Evolutionary conservation across 2,888 invertebrate genomes (phyloP), one percentile per base, ranked within the genome.

Genomic region (Tetrapedia diversipes): DNA sequence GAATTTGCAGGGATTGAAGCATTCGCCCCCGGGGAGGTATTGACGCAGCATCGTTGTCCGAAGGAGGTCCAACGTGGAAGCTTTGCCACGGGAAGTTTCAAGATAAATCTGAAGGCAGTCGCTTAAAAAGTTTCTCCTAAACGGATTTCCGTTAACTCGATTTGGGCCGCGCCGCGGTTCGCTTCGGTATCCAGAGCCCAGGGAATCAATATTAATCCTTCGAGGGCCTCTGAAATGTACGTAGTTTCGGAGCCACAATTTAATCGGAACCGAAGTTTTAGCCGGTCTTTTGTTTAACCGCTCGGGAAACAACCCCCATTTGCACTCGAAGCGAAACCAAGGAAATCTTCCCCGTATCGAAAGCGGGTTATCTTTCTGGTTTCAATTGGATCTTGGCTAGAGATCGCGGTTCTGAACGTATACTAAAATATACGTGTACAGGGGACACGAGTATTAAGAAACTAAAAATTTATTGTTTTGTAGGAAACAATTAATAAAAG

Each of bases 121-220:
- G 74, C 56, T 66, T 60, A 66, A 74, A 54, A 76, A 76, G 74
- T 76, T 76, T 49, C 74, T 16, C 49, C 57, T 56, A 56, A 77
- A 59, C 69, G 77, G 69, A 69, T 77, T 65, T 29, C 60, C 76
- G 51, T 49, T 64, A 76, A 76, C 69, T 77, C 76, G 69, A 63
- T 69, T 65, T 49, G 27, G 59, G 4, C 19, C 39, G 47, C 49
- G 16, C n/a, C n/a, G n/a, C n/a, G 41, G 47, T 60, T 54, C 39
- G 41, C 59, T 63, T 67, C 61, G 76, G 41, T 47, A 57, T 54
- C 59, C 59, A 22, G 29, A 27, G 3, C 49, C 11, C 10, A 43
- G n/a, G n/a, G 45, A 32, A 67, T 77, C 76, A 59, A 77, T 77
- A 67, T 74, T 67, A 67, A 76, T 73, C 74, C 56, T 59, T 19